Conservation (phyloP, 1,140 invertebrate genomes). For the Polyergus mexicanus region DNA sequence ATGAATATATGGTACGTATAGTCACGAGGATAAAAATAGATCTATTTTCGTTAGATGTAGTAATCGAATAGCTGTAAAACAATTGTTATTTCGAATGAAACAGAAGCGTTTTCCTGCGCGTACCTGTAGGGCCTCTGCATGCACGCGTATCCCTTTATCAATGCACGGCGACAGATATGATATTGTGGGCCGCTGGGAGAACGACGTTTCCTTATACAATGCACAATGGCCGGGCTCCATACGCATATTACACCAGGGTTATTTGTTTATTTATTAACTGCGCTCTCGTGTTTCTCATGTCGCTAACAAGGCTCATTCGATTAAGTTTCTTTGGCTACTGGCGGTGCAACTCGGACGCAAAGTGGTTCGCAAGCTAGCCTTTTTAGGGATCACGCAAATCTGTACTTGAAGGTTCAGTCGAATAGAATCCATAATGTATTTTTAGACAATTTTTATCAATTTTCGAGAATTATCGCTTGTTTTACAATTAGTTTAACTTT, state of each 20-base stretch:
- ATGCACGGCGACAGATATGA: slow-evolving; percentile 72
- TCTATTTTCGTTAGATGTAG: background rate
- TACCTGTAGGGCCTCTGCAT: slow-evolving; percentile 26
- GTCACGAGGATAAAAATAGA: background rate
- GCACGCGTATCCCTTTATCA: slow-evolving; percentile 46
- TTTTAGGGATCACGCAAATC: background rate
- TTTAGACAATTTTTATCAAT: background rate
- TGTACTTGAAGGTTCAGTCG: background rate
- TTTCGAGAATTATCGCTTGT: background rate
- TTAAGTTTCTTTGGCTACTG: slow-evolving; percentile 33
- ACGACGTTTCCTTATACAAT: slow-evolving; percentile 71
- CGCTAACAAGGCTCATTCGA: slow-evolving; percentile 61
- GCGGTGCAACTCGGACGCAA: slow-evolving; percentile 4
- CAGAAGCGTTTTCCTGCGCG: slow-evolving; percentile 24
- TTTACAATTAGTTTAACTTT: too few relatives aligned
- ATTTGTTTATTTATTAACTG: slow-evolving; percentile 80
- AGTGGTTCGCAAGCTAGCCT: background rate
- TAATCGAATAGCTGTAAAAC: background rate
- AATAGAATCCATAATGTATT: background rate
- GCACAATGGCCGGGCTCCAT: slow-evolving; percentile 78
- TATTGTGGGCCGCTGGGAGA: slow-evolving; percentile 61
- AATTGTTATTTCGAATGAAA: background rate
- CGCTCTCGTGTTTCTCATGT: slow-evolving; percentile 41
- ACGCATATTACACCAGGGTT: slow-evolving; percentile 74
- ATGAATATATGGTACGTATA: too few relatives aligned